Percentiles rank a stretch among this genome's conserved stretches.
Conservation (phyloP, 23 tunicate genomes). For the Styela plicata region DNA sequence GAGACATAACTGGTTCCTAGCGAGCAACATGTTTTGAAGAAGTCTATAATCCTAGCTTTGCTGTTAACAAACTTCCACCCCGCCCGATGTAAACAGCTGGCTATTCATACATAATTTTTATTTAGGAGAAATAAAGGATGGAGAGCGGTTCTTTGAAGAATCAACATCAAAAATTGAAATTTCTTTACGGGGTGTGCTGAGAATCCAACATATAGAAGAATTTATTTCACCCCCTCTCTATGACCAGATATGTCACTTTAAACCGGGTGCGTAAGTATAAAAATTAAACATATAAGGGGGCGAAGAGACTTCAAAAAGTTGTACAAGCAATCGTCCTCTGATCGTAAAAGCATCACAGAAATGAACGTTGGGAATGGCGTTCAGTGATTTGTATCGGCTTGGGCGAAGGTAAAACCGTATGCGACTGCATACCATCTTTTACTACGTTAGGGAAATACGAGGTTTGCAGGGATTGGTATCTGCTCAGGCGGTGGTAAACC, state of each 20-base stretch:
- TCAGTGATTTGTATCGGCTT: no score
- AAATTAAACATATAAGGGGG: no score
- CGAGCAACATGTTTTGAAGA: neutral
- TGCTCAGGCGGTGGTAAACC: no score
- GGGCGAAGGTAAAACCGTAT: no score
- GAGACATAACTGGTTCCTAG: neutral
- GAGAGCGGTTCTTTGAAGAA: neutral
- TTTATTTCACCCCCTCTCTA: neutral
- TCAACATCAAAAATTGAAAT: neutral
- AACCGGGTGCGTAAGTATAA: neutral
- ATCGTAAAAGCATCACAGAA: neutral
- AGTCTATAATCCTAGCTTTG: neutral
- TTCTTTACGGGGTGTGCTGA: neutral
- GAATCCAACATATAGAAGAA: neutral
- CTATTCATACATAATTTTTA: neutral
- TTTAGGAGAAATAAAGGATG: neutral
- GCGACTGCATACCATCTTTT: no score
- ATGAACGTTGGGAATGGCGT: no score
- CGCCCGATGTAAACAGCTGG: neutral
- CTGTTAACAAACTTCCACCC: neutral
- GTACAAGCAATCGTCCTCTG: neutral
- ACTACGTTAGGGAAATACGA: no score
- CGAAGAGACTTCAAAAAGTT: neutral
- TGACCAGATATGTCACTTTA: neutral
- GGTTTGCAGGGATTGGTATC: no score